Evolutionary conservation across 2,888 invertebrate genomes (phyloP).

Genomic region (Apoda limacodes): DNA sequence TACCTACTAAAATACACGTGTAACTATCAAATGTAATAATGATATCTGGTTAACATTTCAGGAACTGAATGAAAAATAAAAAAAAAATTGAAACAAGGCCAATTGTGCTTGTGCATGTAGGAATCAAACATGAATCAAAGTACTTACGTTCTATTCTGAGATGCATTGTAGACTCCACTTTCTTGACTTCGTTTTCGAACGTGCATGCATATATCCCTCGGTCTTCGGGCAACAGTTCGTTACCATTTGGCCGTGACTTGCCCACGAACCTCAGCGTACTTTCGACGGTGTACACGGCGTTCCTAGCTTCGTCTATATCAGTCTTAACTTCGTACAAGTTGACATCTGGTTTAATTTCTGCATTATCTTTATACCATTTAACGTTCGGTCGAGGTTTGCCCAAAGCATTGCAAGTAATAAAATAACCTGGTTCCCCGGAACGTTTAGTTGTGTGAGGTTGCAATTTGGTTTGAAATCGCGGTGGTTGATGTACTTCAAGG

Average conservation of each 20-base stretch:
- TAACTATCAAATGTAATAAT: no score
- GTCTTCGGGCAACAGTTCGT: conserved; percentile 84
- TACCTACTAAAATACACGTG: no score
- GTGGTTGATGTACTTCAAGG: conserved; percentile 89
- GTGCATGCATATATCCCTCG: conserved; percentile 89
- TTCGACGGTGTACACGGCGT: conserved; percentile 84
- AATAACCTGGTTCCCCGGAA: conserved; percentile 83
- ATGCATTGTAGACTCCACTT: conserved; percentile 90
- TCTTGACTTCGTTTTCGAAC: conserved; percentile 91
- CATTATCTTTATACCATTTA: conserved; percentile 88
- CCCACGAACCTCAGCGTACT: conserved; percentile 86
- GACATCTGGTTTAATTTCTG: conserved; percentile 80
- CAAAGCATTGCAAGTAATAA: conserved; percentile 85
- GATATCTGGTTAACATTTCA: no score
- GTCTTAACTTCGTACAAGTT: conserved; percentile 86
- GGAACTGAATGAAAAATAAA: no score
- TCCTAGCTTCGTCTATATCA: conserved; percentile 80
- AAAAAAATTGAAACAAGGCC: no score
- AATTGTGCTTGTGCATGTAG: no score
- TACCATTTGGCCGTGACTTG: conserved; percentile 79
- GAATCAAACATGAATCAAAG: no score
- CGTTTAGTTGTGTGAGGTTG: conserved; percentile 85
- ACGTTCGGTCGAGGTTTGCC: conserved; percentile 89
- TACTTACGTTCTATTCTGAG: conserved; percentile 89
- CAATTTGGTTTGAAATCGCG: conserved; percentile 84